Percentiles rank a stretch among this genome's conserved stretches.
These are phyloP conservation scores for Cylloceria caligata DNA, from an alignment of 2,888 invertebrate species.

Conservation along the genomic window DNA sequence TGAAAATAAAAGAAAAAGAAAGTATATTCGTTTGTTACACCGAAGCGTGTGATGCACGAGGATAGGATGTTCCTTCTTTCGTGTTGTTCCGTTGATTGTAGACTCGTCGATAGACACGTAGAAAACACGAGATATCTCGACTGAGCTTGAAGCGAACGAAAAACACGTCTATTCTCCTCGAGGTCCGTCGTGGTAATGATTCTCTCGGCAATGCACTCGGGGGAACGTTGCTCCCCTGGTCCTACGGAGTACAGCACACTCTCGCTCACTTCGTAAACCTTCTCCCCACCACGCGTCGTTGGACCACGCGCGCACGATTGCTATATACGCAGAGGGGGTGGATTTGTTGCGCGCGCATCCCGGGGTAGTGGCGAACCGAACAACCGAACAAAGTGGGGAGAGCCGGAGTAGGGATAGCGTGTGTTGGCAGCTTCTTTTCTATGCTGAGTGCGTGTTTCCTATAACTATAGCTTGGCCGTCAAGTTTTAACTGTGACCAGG, in stretches of 20 bases:
- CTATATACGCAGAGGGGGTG: conserved; percentile 41
- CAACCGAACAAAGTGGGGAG: conserved; percentile 10
- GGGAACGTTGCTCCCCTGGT: conserved; percentile 77
- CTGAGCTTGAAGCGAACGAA: conserved; percentile 80
- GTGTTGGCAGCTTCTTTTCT: conserved; percentile 15
- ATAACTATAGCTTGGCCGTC: neutral
- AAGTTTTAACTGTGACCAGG: conserved; percentile 13
- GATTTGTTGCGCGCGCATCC: conserved; percentile 67
- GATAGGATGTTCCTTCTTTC: neutral
- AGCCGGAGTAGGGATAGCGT: conserved; percentile 39
- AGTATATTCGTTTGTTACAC: neutral
- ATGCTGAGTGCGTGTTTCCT: neutral
- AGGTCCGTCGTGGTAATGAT: conserved; percentile 84
- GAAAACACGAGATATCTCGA: conserved; percentile 77
- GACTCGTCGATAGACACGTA: conserved; percentile 13
- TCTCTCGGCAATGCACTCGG: conserved; percentile 76
- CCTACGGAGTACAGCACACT: conserved; percentile 65
- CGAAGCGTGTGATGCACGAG: conserved; percentile 36
- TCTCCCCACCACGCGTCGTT: conserved; percentile 27
- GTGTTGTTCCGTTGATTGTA: neutral
- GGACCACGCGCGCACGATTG: conserved; percentile 61
- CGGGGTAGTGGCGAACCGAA: conserved; percentile 48
- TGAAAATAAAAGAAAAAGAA: conserved; percentile 26
- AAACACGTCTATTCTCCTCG: conserved; percentile 83
- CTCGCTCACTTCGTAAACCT: conserved; percentile 32